Base-by-base conservation (phyloP, 2,113 vertebrate genomes). In the Eulemur rufifrons region DNA sequence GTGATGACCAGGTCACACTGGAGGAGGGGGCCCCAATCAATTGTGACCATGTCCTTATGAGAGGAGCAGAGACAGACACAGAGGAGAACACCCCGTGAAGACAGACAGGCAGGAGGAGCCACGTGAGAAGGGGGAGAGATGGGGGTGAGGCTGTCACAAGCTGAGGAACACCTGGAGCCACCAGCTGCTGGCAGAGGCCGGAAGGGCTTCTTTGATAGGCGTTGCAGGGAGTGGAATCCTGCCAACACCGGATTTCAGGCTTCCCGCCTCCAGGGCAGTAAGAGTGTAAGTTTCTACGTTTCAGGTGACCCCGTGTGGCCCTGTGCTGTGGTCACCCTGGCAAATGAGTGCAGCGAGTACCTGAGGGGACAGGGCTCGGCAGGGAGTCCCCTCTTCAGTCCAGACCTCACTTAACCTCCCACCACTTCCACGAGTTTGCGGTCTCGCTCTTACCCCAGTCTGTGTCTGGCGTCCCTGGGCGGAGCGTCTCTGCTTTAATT, bases 121-220 rank as follows among this genome's bases (percentile, higher is more conserved):
- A 0, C 0, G 10, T 7, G 23, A 0, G 2, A 12, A 27, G 73
- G 66, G 37, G 52, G 39, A 39, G 74, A 39, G 25, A 20, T 2
- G 5, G 68, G 20, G 3, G 47, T 5, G 15, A 66, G 0, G 34
- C 2, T 1, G 7, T 8, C 37, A 9, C 42, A 56, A 47, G 14
- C 37, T 10, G 45, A 9, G 54, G n/a, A 27, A 27, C 0, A 1
- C 25, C 37, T 0, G 20, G 27, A n/a, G 27, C 18, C 42, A 20
- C 17, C n/a, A n/a, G n/a, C n/a, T n/a, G 34, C 45, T 7, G 63
- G n/a, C 37, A 64, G 56, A 27, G 34, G 17, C 13, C 20, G 54
- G n/a, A 6, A n/a, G 54, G 6, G 0, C 27, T 29, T 54, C 11
- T 3, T 34, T n/a, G 52, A 4, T n/a, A 25, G 20, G 54, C 7